phyloP scores from a whole-genome alignment of 2,113 vertebrate genomes.

The Leucopsar rothschildi region DNA sequence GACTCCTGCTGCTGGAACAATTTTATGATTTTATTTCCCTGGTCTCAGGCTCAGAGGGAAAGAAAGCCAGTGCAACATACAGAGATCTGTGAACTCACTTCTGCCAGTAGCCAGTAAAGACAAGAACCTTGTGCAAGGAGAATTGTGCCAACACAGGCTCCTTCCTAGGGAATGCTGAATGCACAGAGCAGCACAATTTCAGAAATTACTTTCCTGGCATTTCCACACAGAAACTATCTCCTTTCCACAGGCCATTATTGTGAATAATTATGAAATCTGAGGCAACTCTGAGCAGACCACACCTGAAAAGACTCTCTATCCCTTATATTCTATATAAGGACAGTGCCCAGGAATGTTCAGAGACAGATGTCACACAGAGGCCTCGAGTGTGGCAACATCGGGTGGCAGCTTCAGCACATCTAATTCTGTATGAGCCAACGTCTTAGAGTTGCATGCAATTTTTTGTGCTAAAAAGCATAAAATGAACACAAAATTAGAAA shows the following conservation, averaged over 20 bases:
- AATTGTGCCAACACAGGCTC: background rate
- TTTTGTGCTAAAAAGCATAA: background rate
- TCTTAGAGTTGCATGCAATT: background rate
- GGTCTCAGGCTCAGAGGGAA: background rate
- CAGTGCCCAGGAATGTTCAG: background rate
- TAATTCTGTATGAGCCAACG: background rate
- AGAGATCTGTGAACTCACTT: background rate
- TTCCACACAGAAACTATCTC: background rate
- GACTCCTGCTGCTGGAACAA: background rate
- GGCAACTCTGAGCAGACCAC: background rate
- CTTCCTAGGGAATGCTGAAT: background rate
- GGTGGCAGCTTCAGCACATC: background rate
- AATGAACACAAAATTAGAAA: background rate
- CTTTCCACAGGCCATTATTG: background rate
- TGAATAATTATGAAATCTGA: background rate
- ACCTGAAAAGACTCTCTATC: background rate
- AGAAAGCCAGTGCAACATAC: rapidly evolving
- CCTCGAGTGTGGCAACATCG: background rate
- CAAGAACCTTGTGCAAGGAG: background rate
- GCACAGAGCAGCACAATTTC: background rate
- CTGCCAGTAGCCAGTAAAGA: background rate
- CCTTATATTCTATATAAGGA: too few relatives aligned
- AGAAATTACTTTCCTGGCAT: background rate
- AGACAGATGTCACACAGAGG: background rate
- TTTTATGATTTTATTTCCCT: background rate